These are phyloP conservation scores for Antheraea pernyi DNA, from an alignment of 1,140 invertebrate species.

Conservation along the genomic window DNA sequence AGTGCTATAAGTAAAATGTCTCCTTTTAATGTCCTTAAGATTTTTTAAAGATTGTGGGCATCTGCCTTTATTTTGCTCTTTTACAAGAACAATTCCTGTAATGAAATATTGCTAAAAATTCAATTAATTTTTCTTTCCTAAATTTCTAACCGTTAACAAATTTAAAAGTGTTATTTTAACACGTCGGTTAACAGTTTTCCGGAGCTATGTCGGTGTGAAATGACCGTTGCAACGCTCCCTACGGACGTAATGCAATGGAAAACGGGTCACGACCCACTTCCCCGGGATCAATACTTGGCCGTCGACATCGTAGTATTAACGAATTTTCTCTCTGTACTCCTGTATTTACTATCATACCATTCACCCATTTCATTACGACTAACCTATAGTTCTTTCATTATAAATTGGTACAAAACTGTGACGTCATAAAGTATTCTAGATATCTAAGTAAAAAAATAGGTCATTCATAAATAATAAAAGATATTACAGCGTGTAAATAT, in stretches of 20 bases:
- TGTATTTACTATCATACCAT: slow-evolving; percentile 36
- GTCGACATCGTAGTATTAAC: slow-evolving; percentile 49
- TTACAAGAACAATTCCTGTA: too few relatives aligned
- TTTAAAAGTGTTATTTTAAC: not conserved
- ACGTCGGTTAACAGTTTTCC: not conserved
- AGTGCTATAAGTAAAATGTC: too few relatives aligned
- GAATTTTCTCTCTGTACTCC: not conserved
- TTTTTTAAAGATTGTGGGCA: too few relatives aligned
- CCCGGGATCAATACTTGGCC: slow-evolving; percentile 75
- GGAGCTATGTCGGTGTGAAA: slow-evolving; percentile 5
- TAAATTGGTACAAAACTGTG: too few relatives aligned
- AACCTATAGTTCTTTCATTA: not conserved
- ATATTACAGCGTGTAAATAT: too few relatives aligned
- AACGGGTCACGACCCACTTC: slow-evolving; percentile 72
- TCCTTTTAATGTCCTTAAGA: too few relatives aligned
- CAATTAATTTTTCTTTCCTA: too few relatives aligned
- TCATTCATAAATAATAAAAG: not conserved
- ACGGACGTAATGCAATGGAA: slow-evolving; percentile 58
- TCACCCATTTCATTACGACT: slow-evolving; percentile 15
- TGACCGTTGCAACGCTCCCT: slow-evolving; percentile 43
- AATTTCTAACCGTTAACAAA: not conserved
- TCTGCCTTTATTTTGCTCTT: too few relatives aligned
- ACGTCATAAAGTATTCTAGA: too few relatives aligned
- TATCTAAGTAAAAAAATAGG: not conserved
- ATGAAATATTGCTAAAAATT: too few relatives aligned